Evolutionary conservation across 2,797 vertebrate species (phyloP).

Genomic region (Manis crassicaudata): DNA sequence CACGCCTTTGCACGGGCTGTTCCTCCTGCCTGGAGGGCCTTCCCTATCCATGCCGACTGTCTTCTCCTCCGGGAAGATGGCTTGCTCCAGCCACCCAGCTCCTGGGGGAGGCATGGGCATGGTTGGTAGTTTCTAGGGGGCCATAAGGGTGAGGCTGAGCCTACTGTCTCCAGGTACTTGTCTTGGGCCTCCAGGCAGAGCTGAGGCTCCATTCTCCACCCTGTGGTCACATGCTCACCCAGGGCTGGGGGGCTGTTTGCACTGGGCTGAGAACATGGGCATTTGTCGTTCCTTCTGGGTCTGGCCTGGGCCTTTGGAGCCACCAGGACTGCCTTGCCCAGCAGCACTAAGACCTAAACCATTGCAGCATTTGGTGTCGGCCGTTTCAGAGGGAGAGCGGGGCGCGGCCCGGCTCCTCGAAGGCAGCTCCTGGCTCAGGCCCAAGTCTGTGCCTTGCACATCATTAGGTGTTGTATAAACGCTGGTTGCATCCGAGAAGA

Average conservation of each 20-base stretch:
- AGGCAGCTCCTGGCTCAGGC: background rate
- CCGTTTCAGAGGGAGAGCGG: background rate
- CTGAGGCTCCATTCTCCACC: background rate
- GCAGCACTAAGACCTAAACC: background rate
- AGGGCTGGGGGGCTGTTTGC: too few relatives aligned
- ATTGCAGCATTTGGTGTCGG: accelerated
- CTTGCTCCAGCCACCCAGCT: accelerated
- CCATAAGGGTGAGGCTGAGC: background rate
- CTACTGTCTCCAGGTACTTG: background rate
- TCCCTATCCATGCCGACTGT: accelerated
- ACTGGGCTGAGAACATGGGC: background rate
- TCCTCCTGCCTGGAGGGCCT: background rate
- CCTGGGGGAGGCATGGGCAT: background rate
- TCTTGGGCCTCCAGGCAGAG: background rate
- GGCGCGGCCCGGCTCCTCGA: background rate
- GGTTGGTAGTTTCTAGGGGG: background rate
- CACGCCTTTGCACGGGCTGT: background rate
- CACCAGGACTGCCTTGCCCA: background rate
- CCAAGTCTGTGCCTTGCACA: background rate
- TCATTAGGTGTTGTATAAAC: background rate
- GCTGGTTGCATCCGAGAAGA: background rate
- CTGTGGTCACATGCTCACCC: background rate
- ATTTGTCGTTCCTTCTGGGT: background rate
- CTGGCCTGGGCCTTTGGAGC: background rate
- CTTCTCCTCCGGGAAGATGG: background rate